Conservation (phyloP, 2,888 invertebrate genomes). For the Meteorus cinctellus region DNA sequence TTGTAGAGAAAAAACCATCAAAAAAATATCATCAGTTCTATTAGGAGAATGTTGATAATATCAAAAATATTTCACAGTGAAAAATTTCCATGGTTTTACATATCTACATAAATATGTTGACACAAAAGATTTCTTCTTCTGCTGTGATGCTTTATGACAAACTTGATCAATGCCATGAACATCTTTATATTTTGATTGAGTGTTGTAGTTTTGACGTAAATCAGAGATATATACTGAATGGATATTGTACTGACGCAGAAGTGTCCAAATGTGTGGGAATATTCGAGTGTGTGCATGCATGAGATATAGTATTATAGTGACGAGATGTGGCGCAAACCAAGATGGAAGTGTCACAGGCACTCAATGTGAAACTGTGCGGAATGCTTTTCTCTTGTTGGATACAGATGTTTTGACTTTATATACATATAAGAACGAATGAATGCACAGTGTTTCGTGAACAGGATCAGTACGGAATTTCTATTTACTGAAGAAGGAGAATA, state of each 20-base stretch:
- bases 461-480: not conserved
- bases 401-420: slow-evolving; percentile 22
- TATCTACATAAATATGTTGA: not conserved
- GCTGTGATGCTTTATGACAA: slow-evolving; percentile 14
- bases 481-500: too few relatives aligned
- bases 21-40: too few relatives aligned
- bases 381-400: slow-evolving; percentile 24
- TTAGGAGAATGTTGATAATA: too few relatives aligned
- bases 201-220: slow-evolving; percentile 1
- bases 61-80: too few relatives aligned
- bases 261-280: not conserved
- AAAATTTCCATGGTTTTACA: not conserved
- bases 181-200: not conserved
- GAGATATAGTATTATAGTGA: slow-evolving; percentile 21
- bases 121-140: not conserved
- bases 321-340: slow-evolving; percentile 20
- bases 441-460: not conserved
- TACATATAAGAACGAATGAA: not conserved
- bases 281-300: not conserved
- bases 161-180: slow-evolving; percentile 7
- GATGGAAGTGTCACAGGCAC: slow-evolving; percentile 31
- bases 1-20: too few relatives aligned
- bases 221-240: not conserved
- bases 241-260: not conserved
- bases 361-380: slow-evolving; percentile 33